These are phyloP conservation scores for Meandrina meandrites DNA, from an alignment of 92 coral and sea anemone species.

Conservation along the genomic window DNA sequence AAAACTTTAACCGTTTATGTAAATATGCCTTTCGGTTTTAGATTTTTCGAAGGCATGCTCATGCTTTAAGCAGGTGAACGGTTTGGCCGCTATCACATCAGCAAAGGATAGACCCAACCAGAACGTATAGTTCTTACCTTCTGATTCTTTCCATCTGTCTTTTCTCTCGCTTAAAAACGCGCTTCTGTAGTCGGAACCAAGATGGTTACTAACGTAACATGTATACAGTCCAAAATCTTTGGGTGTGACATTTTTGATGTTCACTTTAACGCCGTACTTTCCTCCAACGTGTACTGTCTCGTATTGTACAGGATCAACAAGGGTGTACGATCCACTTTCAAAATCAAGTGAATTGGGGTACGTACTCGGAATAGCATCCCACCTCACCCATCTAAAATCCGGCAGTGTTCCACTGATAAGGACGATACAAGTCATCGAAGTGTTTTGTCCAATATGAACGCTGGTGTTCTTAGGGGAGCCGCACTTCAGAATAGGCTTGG, in stretches of 20 bases:
- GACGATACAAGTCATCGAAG: slow-evolving; percentile 77
- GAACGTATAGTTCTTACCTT: slow-evolving; percentile 18
- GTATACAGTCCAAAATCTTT: slow-evolving; percentile 60
- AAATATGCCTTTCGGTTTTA: too few species aligned
- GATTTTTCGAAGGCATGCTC: neutral
- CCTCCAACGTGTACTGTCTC: slow-evolving; percentile 47
- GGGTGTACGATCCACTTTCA: slow-evolving; percentile 57
- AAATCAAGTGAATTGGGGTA: slow-evolving; percentile 61
- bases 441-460: slow-evolving; percentile 63
- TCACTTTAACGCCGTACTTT: slow-evolving; percentile 50
- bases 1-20: neutral
- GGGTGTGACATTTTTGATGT: slow-evolving; percentile 24
- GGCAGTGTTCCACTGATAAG: slow-evolving; percentile 80
- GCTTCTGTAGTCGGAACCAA: slow-evolving; percentile 39
- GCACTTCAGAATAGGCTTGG: slow-evolving; percentile 79
- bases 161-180: slow-evolving; percentile 31
- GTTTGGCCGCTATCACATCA: neutral
- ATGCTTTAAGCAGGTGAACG: neutral
- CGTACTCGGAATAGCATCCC: slow-evolving; percentile 64
- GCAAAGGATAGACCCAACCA: neutral
- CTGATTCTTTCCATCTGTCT: neutral
- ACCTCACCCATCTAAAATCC: slow-evolving; percentile 88
- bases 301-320: slow-evolving; percentile 74
- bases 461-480: slow-evolving; percentile 84
- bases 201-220: slow-evolving; percentile 59